These are phyloP conservation scores for Choloepus didactylus DNA, from an alignment of 2,797 vertebrate species.

Conservation along the genomic window DNA sequence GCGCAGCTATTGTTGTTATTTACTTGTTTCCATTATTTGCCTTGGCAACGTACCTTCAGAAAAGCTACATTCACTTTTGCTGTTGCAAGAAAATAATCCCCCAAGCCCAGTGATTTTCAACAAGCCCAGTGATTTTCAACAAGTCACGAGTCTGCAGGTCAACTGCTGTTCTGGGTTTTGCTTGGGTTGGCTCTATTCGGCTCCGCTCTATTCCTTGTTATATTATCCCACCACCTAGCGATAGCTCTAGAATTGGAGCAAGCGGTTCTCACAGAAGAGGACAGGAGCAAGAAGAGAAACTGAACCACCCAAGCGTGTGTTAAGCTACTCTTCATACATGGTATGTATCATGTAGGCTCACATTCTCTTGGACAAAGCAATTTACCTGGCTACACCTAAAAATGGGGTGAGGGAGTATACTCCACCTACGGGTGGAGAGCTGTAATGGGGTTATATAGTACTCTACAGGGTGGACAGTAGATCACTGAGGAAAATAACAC, in stretches of 20 bases:
- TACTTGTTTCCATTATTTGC: background rate
- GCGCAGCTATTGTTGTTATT: background rate
- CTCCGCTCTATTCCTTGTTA: background rate
- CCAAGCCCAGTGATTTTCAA: background rate
- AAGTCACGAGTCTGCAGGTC: background rate
- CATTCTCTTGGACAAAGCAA: background rate
- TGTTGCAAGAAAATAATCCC: background rate
- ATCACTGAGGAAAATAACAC: background rate
- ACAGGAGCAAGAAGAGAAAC: background rate
- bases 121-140: background rate
- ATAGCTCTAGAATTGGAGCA: background rate
- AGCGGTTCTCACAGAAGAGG: background rate
- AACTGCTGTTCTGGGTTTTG: background rate
- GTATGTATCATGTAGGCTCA: background rate
- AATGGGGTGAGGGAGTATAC: background rate
- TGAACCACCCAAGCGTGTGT: background rate
- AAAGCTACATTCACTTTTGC: background rate
- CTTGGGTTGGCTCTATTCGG: background rate
- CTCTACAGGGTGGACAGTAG: background rate
- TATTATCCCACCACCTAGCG: background rate
- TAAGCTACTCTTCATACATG: background rate
- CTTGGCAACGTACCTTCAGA: background rate
- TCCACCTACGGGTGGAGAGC: accelerated
- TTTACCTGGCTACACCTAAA: background rate
- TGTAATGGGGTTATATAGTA: accelerated